A percentile compares a stretch with the other conserved stretches of the same genome.
These are phyloP conservation scores for Epinotia bilunana DNA, from an alignment of 2,888 invertebrate genomes.

Conservation along the genomic window DNA sequence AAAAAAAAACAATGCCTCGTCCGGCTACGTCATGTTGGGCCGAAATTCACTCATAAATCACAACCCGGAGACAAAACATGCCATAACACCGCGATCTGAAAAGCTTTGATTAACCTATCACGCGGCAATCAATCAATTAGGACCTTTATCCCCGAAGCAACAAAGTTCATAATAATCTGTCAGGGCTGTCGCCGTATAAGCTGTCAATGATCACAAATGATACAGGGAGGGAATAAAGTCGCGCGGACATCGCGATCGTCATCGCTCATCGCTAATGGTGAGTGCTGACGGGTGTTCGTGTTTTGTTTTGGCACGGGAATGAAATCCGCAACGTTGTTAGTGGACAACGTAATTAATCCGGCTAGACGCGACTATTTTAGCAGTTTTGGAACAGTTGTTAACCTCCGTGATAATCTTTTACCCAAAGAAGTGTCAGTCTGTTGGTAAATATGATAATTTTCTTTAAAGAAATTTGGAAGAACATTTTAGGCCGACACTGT, in stretches of 20 bases:
- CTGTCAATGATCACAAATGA: conserved; percentile 38
- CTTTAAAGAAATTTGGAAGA: too few species aligned
- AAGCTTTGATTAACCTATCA: conserved; percentile 43
- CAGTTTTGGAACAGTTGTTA: background rate
- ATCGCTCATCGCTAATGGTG: conserved; percentile 55
- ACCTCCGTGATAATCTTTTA: too few species aligned
- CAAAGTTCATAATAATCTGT: conserved; percentile 42
- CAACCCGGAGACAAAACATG: conserved; percentile 26
- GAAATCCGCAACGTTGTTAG: background rate
- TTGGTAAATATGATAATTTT: too few species aligned
- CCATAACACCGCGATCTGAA: conserved; percentile 31
- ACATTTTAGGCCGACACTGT: too few species aligned
- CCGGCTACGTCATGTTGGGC: conserved; percentile 3
- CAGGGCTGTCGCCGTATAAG: conserved; percentile 14
- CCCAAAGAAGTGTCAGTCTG: too few species aligned
- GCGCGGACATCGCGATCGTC: conserved; percentile 44
- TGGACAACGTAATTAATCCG: conserved; percentile 2
- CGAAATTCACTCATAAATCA: conserved; percentile 29
- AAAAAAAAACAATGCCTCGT: background rate
- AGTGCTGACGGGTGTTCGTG: conserved; percentile 31
- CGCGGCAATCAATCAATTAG: conserved; percentile 39
- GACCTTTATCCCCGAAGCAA: conserved; percentile 30
- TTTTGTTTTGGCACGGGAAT: conserved; percentile 28
- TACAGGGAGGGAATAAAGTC: conserved; percentile 37
- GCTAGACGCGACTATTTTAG: background rate